These are phyloP conservation scores for Laspeyria flexula DNA, from an alignment of 2,888 invertebrate species.

Conservation along the genomic window DNA sequence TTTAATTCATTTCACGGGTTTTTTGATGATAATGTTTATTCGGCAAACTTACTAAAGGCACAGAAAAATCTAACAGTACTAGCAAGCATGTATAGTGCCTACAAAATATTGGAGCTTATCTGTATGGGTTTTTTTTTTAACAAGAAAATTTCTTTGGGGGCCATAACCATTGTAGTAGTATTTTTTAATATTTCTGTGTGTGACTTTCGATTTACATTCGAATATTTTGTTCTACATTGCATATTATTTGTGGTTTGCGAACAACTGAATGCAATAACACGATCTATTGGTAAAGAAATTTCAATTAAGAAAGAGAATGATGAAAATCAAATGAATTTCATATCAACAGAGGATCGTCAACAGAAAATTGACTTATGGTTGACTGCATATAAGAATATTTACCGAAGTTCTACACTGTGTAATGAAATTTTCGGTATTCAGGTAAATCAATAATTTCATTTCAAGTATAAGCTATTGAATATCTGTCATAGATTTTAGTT, in stretches of 20 bases:
- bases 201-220: slow-evolving; percentile 42
- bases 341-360: background rate
- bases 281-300: slow-evolving; percentile 30
- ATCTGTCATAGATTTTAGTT: no score
- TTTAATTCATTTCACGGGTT: slow-evolving; percentile 12
- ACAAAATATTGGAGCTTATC: no score
- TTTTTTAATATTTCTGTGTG: slow-evolving; percentile 9
- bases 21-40: slow-evolving; percentile 17
- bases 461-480: no score
- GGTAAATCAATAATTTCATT: no score
- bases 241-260: slow-evolving; percentile 44
- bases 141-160: background rate
- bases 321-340: background rate
- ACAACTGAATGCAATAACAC: slow-evolving; percentile 45
- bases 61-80: slow-evolving; percentile 15
- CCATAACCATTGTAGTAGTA: background rate
- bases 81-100: background rate
- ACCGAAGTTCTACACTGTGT: slow-evolving; percentile 42
- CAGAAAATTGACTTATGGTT: slow-evolving; percentile 48
- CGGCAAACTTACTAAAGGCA: slow-evolving; percentile 12
- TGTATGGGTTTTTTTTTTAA: background rate
- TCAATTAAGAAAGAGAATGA: background rate
- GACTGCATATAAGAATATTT: slow-evolving; percentile 44
- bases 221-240: slow-evolving; percentile 40
- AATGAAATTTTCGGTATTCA: slow-evolving; percentile 48